phyloP scores from a whole-genome alignment of 2,797 vertebrate genomes.

The Acanthis flammea region DNA sequence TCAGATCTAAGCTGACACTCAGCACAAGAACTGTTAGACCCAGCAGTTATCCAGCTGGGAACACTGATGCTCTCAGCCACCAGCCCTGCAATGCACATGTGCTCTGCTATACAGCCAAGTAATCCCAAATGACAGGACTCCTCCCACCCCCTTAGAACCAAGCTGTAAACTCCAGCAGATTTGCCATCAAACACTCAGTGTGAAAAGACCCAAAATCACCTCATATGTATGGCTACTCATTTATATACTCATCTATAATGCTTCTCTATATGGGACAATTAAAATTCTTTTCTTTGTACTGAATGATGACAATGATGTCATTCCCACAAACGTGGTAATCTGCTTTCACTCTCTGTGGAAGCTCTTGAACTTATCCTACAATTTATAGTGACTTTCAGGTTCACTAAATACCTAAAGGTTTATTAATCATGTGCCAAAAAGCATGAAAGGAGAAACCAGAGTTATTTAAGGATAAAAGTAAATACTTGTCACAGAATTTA shows the following conservation, averaged over 20 bases:
- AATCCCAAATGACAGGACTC: neutral
- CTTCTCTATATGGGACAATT: neutral
- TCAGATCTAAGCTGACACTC: neutral
- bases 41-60: neutral
- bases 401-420: neutral
- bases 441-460: neutral
- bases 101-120: neutral
- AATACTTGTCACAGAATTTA: neutral
- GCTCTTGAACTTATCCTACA: neutral
- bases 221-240: rapidly evolving
- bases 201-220: neutral
- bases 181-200: neutral
- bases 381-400: neutral
- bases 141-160: neutral
- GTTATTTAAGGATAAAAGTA: neutral
- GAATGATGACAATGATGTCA: neutral
- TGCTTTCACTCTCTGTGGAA: neutral
- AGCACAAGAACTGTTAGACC: neutral
- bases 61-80: neutral
- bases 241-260: neutral
- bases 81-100: neutral
- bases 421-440: neutral
- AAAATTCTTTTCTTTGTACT: neutral
- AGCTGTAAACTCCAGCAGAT: neutral
- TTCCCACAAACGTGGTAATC: neutral